Evolutionary conservation across 23 tunicate genomes (phyloP).

Genomic region (Clavelina lepadiformis): DNA sequence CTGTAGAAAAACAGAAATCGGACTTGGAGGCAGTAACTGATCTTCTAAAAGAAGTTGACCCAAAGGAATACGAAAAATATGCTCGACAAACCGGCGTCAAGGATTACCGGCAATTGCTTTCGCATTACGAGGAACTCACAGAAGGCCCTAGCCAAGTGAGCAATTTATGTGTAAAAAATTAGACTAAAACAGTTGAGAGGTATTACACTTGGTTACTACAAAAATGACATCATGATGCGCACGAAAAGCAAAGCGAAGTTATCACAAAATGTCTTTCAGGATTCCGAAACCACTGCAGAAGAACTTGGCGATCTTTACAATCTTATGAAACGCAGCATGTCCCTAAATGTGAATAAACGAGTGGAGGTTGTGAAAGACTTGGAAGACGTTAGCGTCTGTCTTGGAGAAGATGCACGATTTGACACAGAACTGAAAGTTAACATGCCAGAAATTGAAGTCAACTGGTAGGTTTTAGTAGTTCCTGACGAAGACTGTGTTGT

Average conservation of each 20-base stretch:
- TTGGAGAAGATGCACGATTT: constrained; percentile 63
- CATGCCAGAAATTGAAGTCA: constrained; percentile 84
- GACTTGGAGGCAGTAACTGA: constrained; percentile 48
- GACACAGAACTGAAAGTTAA: constrained; percentile 60
- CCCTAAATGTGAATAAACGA: constrained; percentile 44
- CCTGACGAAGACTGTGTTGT: not conserved
- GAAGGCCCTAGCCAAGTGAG: constrained; percentile 21
- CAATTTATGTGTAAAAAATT: too few relatives aligned
- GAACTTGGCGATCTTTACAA: constrained; percentile 66
- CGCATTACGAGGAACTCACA: constrained; percentile 52
- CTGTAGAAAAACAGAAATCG: constrained; percentile 50
- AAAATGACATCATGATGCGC: not conserved
- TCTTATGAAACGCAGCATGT: constrained; percentile 70
- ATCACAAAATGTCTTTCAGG: constrained; percentile 2
- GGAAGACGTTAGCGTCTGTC: constrained; percentile 52
- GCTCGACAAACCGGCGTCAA: constrained; percentile 87
- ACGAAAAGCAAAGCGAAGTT: not conserved
- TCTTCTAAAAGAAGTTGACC: constrained; percentile 88
- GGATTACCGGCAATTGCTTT: constrained; percentile 84
- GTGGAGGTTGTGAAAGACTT: constrained; percentile 69
- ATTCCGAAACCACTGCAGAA: constrained; percentile 41
- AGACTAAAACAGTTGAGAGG: too few relatives aligned
- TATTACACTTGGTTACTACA: too few relatives aligned
- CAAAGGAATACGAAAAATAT: constrained; percentile 94
- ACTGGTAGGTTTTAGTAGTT: constrained; percentile 83